A percentile compares a stretch with the other conserved stretches of the same genome.
These are phyloP conservation scores for Gracilinanus agilis DNA, from an alignment of 2,113 vertebrate species.

Conservation along the genomic window DNA sequence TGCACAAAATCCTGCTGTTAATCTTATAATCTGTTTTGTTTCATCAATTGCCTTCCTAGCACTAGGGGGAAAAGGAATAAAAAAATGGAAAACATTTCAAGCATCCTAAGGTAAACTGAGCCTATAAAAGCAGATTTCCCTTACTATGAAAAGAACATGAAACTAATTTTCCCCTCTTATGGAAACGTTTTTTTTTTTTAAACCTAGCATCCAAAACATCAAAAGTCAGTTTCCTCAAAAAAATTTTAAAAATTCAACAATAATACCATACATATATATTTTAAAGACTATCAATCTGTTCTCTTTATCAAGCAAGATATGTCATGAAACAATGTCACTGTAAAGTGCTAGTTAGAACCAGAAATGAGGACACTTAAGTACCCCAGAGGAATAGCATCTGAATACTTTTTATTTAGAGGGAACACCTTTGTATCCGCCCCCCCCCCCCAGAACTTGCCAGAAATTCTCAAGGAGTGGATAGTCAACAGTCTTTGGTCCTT, in stretches of 20 bases:
- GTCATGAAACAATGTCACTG: slow-evolving; percentile 50
- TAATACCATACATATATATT: not conserved
- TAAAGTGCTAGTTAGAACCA: slow-evolving; percentile 5
- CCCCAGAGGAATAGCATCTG: not conserved
- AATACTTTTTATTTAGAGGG: not conserved
- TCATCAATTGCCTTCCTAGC: slow-evolving; percentile 74
- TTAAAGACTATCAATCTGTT: not conserved
- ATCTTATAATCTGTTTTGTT: slow-evolving; percentile 80
- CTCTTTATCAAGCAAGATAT: not conserved
- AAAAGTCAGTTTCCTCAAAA: not conserved
- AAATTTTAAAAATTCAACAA: not conserved
- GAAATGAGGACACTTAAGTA: slow-evolving; percentile 14
- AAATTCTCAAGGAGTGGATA: not conserved
- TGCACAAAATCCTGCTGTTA: slow-evolving; percentile 76
- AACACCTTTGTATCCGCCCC: not conserved
- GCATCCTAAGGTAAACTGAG: slow-evolving; percentile 68
- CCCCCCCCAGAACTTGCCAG: not conserved
- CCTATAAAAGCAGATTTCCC: slow-evolving; percentile 58
- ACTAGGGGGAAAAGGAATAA: slow-evolving; percentile 65
- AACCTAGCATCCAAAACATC: not conserved
- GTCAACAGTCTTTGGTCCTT: not conserved
- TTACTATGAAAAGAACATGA: not conserved
- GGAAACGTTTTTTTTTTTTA: not conserved
- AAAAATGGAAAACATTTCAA: slow-evolving; percentile 58
- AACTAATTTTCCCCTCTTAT: not conserved